A percentile compares a stretch with the other conserved stretches of the same genome.
Evolutionary conservation across 2,888 invertebrate species (phyloP).

Genomic region (Tetranychus piercei): DNA sequence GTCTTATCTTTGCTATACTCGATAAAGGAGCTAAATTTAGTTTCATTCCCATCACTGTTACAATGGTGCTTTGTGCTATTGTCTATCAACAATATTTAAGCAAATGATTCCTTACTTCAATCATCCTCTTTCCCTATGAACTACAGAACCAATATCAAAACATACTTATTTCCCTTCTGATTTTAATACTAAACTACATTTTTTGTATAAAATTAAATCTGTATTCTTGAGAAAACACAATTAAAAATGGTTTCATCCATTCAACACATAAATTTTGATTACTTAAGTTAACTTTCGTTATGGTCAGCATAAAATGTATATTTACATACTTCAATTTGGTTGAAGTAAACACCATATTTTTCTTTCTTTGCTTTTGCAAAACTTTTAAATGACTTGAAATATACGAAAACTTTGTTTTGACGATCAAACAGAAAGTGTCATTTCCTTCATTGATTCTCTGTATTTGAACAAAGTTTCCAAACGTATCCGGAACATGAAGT

Average conservation of each 20-base stretch:
- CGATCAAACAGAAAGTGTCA: slow-evolving; percentile 21
- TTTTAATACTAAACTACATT: too few relatives aligned
- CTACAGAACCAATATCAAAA: too few relatives aligned
- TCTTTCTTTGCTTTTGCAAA: background rate
- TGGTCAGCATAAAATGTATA: slow-evolving; percentile 90
- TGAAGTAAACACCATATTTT: slow-evolving; percentile 31
- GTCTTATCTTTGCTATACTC: background rate
- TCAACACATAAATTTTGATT: too few relatives aligned
- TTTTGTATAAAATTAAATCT: too few relatives aligned
- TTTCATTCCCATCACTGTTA: slow-evolving; percentile 17
- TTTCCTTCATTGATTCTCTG: slow-evolving; percentile 18
- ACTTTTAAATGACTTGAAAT: slow-evolving; percentile 10
- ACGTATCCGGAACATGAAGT: slow-evolving; percentile 19
- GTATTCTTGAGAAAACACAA: too few relatives aligned
- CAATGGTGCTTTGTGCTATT: slow-evolving; percentile 12
- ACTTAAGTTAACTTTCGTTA: too few relatives aligned
- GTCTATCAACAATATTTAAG: slow-evolving; percentile 16
- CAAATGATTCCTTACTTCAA: background rate
- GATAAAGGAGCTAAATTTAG: slow-evolving; percentile 7
- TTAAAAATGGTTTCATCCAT: too few relatives aligned
- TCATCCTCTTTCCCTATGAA: too few relatives aligned
- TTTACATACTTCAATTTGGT: slow-evolving; percentile 92
- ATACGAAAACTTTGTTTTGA: slow-evolving; percentile 15
- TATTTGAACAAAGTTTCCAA: slow-evolving; percentile 15
- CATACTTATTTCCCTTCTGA: too few relatives aligned